These are phyloP conservation scores for Lasioglossum morio DNA, from an alignment of 2,888 invertebrate genomes.

Conservation along the genomic window DNA sequence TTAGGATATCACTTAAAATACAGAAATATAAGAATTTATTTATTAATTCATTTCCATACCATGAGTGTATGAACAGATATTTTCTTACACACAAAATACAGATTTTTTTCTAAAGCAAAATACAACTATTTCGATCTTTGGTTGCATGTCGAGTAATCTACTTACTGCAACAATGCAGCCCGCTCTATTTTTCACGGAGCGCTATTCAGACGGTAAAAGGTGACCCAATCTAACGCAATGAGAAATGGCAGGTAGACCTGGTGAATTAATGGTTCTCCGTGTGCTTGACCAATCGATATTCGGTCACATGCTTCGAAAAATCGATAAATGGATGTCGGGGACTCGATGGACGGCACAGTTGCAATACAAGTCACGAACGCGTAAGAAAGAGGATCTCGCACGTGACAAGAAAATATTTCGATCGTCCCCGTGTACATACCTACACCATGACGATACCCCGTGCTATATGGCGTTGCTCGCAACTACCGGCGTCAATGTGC, in stretches of 20 bases:
- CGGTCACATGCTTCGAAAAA: slow-evolving; percentile 38
- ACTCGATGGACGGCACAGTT: slow-evolving; percentile 15
- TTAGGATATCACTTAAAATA: neutral
- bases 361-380: slow-evolving; percentile 22
- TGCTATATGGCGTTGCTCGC: slow-evolving; percentile 13
- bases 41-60: too few species aligned
- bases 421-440: slow-evolving; percentile 6
- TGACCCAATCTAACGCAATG: slow-evolving; percentile 3
- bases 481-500: neutral
- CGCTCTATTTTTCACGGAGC: neutral
- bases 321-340: slow-evolving; percentile 16
- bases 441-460: slow-evolving; percentile 7
- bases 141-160: neutral
- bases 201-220: neutral
- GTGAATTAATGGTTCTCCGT: slow-evolving; percentile 53
- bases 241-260: neutral
- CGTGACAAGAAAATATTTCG: slow-evolving; percentile 58
- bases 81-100: neutral
- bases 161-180: neutral
- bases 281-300: slow-evolving; percentile 48
- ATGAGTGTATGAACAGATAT: too few species aligned
- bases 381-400: slow-evolving; percentile 48
- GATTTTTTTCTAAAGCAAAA: neutral
- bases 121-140: neutral
- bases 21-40: neutral